Base-by-base conservation (phyloP, 2,113 vertebrate genomes). In the Lipophrys pholis region DNA sequence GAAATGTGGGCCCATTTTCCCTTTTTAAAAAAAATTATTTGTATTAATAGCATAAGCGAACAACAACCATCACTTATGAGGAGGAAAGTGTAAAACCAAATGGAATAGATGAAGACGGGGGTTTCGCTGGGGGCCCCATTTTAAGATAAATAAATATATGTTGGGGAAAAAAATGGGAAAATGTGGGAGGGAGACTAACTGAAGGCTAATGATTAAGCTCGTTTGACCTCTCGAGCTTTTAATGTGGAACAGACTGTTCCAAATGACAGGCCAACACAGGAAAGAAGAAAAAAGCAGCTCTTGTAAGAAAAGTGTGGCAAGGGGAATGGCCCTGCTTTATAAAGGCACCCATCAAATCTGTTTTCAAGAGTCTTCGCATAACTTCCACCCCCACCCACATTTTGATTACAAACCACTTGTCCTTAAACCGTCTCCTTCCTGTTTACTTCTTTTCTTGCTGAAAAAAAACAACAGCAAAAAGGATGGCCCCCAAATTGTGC, bases 151-250 rank as follows among this genome's bases (percentile, higher is more conserved):
- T 14, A 7, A 7, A 15, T 6, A 46, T 14, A 41, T 14, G 6
- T 36, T 69, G 53, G 73, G 53, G 73, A 21, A 69, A 80, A 52
- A 39, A 53, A 65, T 68, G 35, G 50, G 57, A 64, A 74, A 61
- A 67, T 45, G 56, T 15, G 48, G 53, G 72, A 14, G 39, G 69
- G 63, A 54, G 65, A 46, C 73, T 51, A 71, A 48, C 65, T 76
- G 65, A 75, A 76, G 46, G 78, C 84, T 88, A 89, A 91, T 90
- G 84, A 92, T 90, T 65, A 76, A 82, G 81, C 76, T 69, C 75
- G 68, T 86, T 82, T 91, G 87, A 91, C 87, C 87, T 86, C 72
- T 78, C 79, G 71, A 69, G 69, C 69, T 83, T 82, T 85, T 91
- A 87, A 91, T 87, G 82, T 62, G 64, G 62, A 88, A 87, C 91